Evolutionary conservation across 2,888 invertebrate genomes (phyloP).

Genomic region (Mechanitis mazaeus): DNA sequence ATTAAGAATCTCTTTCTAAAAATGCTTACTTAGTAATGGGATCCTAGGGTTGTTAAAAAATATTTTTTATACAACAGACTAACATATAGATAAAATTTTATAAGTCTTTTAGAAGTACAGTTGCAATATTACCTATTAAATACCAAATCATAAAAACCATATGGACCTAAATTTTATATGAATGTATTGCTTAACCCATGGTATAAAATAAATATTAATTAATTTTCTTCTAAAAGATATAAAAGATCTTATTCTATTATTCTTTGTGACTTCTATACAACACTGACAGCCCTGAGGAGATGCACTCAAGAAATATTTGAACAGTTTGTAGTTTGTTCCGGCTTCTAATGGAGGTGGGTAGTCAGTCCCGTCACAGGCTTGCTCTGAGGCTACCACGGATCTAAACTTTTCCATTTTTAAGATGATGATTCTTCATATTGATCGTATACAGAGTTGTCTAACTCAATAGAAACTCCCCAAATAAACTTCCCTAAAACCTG

Average conservation of each 20-base stretch:
- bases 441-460: slow-evolving; percentile 16
- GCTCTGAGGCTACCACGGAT: slow-evolving; percentile 12
- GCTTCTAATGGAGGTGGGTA: slow-evolving; percentile 32
- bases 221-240: too few species aligned
- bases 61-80: too few species aligned
- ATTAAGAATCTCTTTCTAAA: neutral
- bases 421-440: slow-evolving; percentile 17
- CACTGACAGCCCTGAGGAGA: slow-evolving; percentile 10
- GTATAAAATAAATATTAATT: too few species aligned
- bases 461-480: slow-evolving; percentile 17
- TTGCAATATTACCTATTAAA: too few species aligned
- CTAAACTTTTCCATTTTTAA: slow-evolving; percentile 21
- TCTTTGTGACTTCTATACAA: neutral
- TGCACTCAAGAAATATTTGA: slow-evolving; percentile 34
- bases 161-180: too few species aligned
- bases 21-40: neutral
- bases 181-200: too few species aligned
- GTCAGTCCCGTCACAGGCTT: slow-evolving; percentile 5
- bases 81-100: too few species aligned
- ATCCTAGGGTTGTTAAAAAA: neutral
- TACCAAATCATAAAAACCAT: too few species aligned
- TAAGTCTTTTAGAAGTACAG: too few species aligned
- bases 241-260: too few species aligned
- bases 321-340: slow-evolving; percentile 38
- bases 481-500: slow-evolving; percentile 18